Evolutionary conservation across 2,113 vertebrate species (phyloP).

Genomic region (Cricetomys ansorgei): DNA sequence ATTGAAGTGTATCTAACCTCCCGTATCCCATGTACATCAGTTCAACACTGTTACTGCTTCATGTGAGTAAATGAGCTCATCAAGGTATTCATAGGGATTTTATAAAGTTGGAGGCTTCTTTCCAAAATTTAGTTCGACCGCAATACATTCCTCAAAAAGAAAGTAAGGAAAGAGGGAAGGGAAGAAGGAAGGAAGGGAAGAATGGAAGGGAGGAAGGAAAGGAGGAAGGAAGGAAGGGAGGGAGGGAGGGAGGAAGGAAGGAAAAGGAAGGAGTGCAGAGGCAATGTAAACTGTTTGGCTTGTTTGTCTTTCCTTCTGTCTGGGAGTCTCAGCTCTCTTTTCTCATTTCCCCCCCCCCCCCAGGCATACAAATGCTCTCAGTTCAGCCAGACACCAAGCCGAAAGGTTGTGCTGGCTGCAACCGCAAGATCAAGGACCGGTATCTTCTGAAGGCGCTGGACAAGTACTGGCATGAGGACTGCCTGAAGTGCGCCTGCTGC

Average conservation of each 20-base stretch:
- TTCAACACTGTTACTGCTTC: not conserved
- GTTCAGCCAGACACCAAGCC: constrained; percentile 99
- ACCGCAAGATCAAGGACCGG: constrained; percentile 99
- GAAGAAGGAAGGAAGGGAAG: too few relatives aligned
- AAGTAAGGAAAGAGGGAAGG: not conserved
- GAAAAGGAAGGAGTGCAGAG: not conserved
- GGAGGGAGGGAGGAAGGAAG: not conserved
- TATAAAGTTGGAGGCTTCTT: constrained; percentile 14
- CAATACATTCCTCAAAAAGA: not conserved
- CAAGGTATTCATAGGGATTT: not conserved
- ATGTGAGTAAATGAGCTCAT: not conserved
- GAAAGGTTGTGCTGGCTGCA: constrained; percentile 99
- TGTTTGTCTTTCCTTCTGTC: not conserved
- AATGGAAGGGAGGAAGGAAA: not conserved
- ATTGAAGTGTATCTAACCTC: not conserved
- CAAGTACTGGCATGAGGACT: constrained; percentile 99
- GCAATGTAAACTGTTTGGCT: not conserved
- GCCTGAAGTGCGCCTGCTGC: constrained; percentile 98
- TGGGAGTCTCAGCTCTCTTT: constrained; percentile 36
- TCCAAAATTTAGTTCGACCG: not conserved
- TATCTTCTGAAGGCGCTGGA: constrained; percentile 98
- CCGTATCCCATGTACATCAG: not conserved
- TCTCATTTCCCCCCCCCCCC: constrained; percentile 54
- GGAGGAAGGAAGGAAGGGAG: too few relatives aligned
- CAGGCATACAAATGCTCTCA: constrained; percentile 99